Evolutionary conservation across 2,113 vertebrate genomes (phyloP).

Genomic region (Halichoerus grypus): DNA sequence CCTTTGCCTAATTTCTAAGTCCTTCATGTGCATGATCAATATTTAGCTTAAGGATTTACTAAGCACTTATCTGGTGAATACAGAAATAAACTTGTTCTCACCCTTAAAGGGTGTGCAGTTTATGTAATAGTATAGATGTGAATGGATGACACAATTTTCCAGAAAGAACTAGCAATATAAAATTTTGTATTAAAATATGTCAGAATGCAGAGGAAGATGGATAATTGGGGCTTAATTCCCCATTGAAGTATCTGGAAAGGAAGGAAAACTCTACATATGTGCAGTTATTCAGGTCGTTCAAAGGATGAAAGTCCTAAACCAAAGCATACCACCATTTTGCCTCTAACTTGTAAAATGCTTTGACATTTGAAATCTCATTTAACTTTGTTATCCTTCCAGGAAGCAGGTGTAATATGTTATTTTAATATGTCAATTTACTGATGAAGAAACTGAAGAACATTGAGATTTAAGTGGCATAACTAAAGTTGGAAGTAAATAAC

Average conservation of each 20-base stretch:
- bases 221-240: neutral
- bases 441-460: neutral
- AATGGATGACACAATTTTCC: neutral
- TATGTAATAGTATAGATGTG: neutral
- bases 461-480: neutral
- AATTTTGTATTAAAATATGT: neutral
- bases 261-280: neutral
- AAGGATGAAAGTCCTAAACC: neutral
- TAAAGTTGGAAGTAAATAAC: neutral
- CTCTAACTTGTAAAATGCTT: neutral
- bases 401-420: neutral
- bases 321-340: neutral
- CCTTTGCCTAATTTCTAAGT: neutral
- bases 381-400: constrained; percentile 2
- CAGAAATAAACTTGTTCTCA: neutral
- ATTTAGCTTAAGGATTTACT: neutral
- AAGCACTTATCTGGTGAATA: neutral
- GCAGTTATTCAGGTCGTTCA: neutral
- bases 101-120: neutral
- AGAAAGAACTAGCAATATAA: constrained; percentile 7
- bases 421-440: neutral
- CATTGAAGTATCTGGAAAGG: neutral
- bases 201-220: neutral
- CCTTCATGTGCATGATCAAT: neutral
- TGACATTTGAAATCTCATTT: neutral